Evolutionary conservation across 2,888 invertebrate genomes (phyloP).

Genomic region (Linyphia triangularis): DNA sequence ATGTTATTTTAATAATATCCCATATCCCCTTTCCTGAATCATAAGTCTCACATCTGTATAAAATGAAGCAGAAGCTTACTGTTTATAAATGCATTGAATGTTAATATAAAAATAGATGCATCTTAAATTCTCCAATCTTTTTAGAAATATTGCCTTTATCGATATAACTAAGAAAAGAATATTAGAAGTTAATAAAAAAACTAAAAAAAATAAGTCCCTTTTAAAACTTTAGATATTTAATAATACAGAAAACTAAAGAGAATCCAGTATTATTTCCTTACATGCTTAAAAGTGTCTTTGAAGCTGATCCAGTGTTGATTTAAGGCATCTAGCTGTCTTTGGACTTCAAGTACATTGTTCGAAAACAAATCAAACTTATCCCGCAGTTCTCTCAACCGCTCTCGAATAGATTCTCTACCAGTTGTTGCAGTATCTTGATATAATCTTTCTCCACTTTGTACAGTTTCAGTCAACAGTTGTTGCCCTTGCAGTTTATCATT

Average conservation of each 20-base stretch:
- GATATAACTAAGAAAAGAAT: no score
- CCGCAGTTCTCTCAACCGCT: slow-evolving; percentile 88
- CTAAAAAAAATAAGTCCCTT: background rate
- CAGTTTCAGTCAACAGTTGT: slow-evolving; percentile 87
- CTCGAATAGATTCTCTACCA: slow-evolving; percentile 93
- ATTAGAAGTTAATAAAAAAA: background rate
- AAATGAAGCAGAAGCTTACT: no score
- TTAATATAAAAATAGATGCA: no score
- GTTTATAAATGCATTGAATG: no score
- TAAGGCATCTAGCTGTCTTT: slow-evolving; percentile 91
- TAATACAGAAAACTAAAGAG: no score
- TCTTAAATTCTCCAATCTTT: no score
- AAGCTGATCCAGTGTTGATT: slow-evolving; percentile 90
- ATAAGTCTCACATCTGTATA: no score
- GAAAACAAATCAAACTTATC: slow-evolving; percentile 93
- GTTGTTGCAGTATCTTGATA: slow-evolving; percentile 94
- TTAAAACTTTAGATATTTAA: background rate
- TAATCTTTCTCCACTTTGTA: slow-evolving; percentile 90
- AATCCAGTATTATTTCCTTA: slow-evolving; percentile 5
- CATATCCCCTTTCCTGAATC: no score
- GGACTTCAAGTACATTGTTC: slow-evolving; percentile 89
- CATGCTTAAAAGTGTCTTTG: slow-evolving; percentile 91
- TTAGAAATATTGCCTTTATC: no score
- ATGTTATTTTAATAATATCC: no score
- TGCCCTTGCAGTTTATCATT: slow-evolving; percentile 92